Evolutionary conservation across 2,113 vertebrate species (phyloP), one percentile per base, ranked within the genome.

Genomic region (Raja brachyura): DNA sequence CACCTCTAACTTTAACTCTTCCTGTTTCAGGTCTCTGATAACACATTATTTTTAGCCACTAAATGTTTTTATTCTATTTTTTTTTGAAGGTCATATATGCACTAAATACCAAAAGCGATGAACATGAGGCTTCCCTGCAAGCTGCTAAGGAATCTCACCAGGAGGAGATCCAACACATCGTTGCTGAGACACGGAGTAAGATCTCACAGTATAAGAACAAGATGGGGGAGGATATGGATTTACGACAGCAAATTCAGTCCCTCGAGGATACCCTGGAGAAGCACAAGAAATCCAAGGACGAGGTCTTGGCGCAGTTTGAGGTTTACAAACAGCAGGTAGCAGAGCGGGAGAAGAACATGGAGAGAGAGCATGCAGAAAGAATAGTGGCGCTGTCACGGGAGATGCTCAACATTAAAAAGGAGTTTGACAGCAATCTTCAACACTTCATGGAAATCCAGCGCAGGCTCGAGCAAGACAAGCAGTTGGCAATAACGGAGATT

Each of bases 71-170:
- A 54, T 56, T 93, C 11, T 39, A 93, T 94, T 77, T 83, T n/a
- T 93, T 93, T 0, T 0, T 0, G 73, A 93, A 99, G 99, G 99
- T 99, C 94, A 98, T 99, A 93, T 98, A 99, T 93, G 97, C 98
- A 73, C 95, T 99, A 94, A 99, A 99, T 95, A 97, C 96, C 77
- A 99, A 97, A 94, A 98, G 98, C 94, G 99, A 99, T 93, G 98
- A 99, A 94, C 96, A 98, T 0, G 98, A 99, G 94, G 96, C 96
- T 68, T 97, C 95, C 93, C 93, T 98, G 93, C 97, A 97, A 94
- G 95, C 97, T 39, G 94, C 98, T 93, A 97, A 95, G 93, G 96
- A 98, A 33, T 96, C 96, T 31, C 98, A 98, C 93, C 96, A 97
- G 76, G 95, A 98, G 94, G 97, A 98, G 94, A 95, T 99, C 93